phyloP scores from a whole-genome alignment of 2,113 vertebrate species.

The Entelurus aequoreus region DNA sequence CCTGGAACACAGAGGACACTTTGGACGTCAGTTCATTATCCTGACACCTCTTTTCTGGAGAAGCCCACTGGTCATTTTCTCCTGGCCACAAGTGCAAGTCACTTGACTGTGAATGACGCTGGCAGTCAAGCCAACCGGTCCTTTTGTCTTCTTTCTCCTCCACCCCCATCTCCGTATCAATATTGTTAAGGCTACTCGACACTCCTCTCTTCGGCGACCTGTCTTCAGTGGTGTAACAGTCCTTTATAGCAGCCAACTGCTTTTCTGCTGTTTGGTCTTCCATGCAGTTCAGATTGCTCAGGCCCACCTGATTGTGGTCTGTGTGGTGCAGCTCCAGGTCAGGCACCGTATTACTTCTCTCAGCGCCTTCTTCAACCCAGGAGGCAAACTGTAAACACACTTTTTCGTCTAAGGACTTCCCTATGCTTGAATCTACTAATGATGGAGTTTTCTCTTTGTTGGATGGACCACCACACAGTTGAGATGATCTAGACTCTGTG shows the following conservation, averaged over 20 bases:
- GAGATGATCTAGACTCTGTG: conserved; percentile 49
- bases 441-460: conserved; percentile 8
- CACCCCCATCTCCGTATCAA: conserved; percentile 35
- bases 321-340: conserved; percentile 31
- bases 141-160: conserved; percentile 47
- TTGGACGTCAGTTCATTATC: conserved; percentile 62
- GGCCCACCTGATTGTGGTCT: conserved; percentile 66
- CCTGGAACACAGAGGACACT: conserved; percentile 56
- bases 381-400: conserved; percentile 15
- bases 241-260: conserved; percentile 53
- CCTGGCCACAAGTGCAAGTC: conserved; percentile 63
- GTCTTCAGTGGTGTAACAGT: conserved; percentile 54
- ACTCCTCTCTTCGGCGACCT: conserved; percentile 43
- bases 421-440: conserved; percentile 18
- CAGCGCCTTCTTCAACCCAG: conserved; percentile 34
- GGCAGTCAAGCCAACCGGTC: conserved; percentile 59
- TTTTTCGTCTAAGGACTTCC: conserved; percentile 19
- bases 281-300: conserved; percentile 58
- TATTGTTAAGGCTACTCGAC: conserved; percentile 1
- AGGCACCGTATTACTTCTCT: conserved; percentile 19
- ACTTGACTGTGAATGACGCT: conserved; percentile 48
- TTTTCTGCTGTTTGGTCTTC: conserved; percentile 43
- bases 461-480: conserved; percentile 45
- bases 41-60: conserved; percentile 56
- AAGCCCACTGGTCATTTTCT: conserved; percentile 74